phyloP scores from a whole-genome alignment of 2,888 invertebrate species.

The Oscheius onirici region DNA sequence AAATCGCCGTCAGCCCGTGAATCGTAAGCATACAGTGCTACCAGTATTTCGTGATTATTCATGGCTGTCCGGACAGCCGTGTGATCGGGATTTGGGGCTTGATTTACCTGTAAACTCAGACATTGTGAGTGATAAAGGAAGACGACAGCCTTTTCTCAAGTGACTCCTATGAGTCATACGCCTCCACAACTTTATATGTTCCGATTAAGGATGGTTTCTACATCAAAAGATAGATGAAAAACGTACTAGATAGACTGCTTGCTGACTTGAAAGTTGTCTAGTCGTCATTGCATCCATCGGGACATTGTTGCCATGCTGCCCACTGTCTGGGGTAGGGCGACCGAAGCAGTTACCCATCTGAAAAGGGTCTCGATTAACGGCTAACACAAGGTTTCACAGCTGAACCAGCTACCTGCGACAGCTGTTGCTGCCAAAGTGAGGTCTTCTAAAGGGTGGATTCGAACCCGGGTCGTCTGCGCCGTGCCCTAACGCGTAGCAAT shows the following conservation, averaged over 20 bases:
- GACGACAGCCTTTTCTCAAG: neutral
- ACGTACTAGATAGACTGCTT: conserved; percentile 2
- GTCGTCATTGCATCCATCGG: neutral
- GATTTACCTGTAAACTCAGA: conserved; percentile 7
- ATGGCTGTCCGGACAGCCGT: neutral
- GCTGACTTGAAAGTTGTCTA: neutral
- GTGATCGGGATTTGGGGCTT: neutral
- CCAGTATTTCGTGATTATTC: conserved; percentile 74
- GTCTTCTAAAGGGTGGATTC: too few species aligned
- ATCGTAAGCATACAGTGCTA: conserved; percentile 93
- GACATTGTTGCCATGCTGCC: neutral
- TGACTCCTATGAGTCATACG: neutral
- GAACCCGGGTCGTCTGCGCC: too few species aligned
- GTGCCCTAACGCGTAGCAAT: too few species aligned
- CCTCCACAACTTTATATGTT: neutral
- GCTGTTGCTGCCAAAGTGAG: too few species aligned
- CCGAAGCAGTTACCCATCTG: conserved; percentile 24
- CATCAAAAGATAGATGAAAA: neutral
- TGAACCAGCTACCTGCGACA: too few species aligned
- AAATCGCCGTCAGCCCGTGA: conserved; percentile 94
- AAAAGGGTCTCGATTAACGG: too few species aligned
- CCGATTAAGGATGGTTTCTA: neutral
- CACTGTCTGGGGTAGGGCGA: conserved; percentile 4
- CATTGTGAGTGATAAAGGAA: neutral
- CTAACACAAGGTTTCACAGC: too few species aligned